These are phyloP conservation scores for Thryonomys swinderianus DNA, from an alignment of 2,113 vertebrate genomes.

Conservation along the genomic window DNA sequence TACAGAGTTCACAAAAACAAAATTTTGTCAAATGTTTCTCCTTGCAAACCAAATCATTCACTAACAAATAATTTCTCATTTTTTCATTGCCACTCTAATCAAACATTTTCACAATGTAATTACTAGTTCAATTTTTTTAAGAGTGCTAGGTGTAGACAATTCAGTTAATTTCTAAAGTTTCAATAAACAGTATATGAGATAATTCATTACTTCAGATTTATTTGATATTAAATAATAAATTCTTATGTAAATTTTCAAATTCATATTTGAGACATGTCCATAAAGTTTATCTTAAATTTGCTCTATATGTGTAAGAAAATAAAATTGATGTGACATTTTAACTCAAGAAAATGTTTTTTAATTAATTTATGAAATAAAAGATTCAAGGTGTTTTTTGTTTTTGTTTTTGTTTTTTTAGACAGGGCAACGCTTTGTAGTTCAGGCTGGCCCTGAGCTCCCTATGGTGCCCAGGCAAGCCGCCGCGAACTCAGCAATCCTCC, in stretches of 20 bases:
- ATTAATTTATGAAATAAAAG: neutral
- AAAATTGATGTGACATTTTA: neutral
- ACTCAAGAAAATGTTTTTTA: neutral
- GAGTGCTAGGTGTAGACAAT: conserved; percentile 57
- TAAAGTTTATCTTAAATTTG: neutral
- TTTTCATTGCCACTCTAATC: neutral
- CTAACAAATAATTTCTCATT: neutral
- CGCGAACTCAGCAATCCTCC: too few species aligned
- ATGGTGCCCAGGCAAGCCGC: too few species aligned
- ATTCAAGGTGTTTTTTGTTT: neutral
- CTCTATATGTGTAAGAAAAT: neutral
- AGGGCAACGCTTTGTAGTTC: too few species aligned
- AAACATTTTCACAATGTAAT: conserved; percentile 52
- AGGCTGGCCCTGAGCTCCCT: too few species aligned
- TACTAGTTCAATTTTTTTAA: conserved; percentile 58
- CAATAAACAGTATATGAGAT: conserved; percentile 23
- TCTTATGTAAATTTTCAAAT: neutral
- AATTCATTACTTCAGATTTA: conserved; percentile 38
- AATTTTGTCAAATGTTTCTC: neutral
- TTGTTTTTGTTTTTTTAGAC: too few species aligned
- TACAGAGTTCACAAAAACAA: neutral
- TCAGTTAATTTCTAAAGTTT: conserved; percentile 67
- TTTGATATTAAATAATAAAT: conserved; percentile 11
- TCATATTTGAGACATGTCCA: neutral
- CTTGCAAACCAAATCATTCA: neutral